Base-by-base conservation (phyloP, 2,113 vertebrate genomes). In the Eolophus roseicapilla region DNA sequence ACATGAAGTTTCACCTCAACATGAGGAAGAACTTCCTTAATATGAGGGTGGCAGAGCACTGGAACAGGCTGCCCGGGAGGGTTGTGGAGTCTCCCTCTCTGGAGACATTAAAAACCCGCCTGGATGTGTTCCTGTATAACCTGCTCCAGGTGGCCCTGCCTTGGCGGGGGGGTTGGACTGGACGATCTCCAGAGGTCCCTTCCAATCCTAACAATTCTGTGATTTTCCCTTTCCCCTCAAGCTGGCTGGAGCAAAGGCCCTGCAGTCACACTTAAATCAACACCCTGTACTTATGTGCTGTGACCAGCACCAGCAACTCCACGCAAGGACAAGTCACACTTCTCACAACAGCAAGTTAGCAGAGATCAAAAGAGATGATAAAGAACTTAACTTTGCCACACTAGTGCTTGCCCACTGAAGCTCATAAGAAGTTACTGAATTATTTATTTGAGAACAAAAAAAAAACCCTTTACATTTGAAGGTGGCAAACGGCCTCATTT, bases 361-460 rank as follows among this genome's bases (percentile, higher is more conserved):
- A 85, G 46, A 94, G 63, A 95, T 92, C 78, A 94, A 91, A 95
- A 80, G 78, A 50, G 85, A 90, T 50, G 49, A 93, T 96, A 87
- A 93, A 92, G 78, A 92, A 47, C n/a, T 82, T 79, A 86, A 93
- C 69, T 92, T 70, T 14, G 25, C 75, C 78, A 79, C 0, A 0
- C 46, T 57, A 82, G 70, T 4, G 16, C 87, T 88, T 87, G 67
- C 67, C 93, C 55, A 41, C 55, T 79, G 79, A 63, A 82, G 93
- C 67, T 92, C 31, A 3, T 79, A 90, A 85, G 33, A 82, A 87
- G 59, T 63, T 91, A 62, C n/a, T 89, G 81, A 89, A 97, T 95
- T 88, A 91, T 95, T 95, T 82, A 92, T 92, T 82, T 2, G 6
- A 65, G 91, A 86, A 85, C 18, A 79, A 63, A 65, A 37, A 37